Percentiles rank a stretch among this genome's conserved stretches.
These are phyloP conservation scores for Subacronicta megacephala DNA, from an alignment of 2,888 invertebrate species.

Conservation along the genomic window DNA sequence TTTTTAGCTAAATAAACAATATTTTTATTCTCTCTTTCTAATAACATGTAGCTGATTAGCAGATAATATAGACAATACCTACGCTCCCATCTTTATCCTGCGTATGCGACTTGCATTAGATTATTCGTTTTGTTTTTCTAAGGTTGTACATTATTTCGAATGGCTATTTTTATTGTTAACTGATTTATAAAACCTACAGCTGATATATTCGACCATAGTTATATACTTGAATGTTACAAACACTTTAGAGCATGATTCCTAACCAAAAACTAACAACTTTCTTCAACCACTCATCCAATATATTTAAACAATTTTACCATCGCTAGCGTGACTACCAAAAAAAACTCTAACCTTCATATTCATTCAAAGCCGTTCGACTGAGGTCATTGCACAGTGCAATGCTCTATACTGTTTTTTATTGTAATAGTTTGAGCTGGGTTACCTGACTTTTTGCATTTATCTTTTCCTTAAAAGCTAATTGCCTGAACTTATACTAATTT, in stretches of 20 bases:
- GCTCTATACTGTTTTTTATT: conserved; percentile 11
- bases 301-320: conserved; percentile 3
- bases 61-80: conserved; percentile 25
- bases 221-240: too few species aligned
- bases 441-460: not conserved
- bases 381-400: conserved; percentile 28
- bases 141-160: too few species aligned
- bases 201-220: too few species aligned
- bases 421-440: conserved; percentile 1
- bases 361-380: not conserved
- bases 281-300: too few species aligned
- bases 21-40: too few species aligned
- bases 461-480: not conserved
- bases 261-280: too few species aligned
- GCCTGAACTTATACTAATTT: conserved; percentile 33
- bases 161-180: too few species aligned
- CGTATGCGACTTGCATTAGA: too few species aligned
- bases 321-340: conserved; percentile 17
- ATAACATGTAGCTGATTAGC: conserved; percentile 25
- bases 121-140: too few species aligned
- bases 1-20: too few species aligned
- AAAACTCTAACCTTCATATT: conserved; percentile 8
- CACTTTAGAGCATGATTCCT: too few species aligned
- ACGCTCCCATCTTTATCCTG: conserved; percentile 17
- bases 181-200: too few species aligned